Conservation (phyloP, 2,113 vertebrate species). For the Phylloscopus trochiloides region DNA sequence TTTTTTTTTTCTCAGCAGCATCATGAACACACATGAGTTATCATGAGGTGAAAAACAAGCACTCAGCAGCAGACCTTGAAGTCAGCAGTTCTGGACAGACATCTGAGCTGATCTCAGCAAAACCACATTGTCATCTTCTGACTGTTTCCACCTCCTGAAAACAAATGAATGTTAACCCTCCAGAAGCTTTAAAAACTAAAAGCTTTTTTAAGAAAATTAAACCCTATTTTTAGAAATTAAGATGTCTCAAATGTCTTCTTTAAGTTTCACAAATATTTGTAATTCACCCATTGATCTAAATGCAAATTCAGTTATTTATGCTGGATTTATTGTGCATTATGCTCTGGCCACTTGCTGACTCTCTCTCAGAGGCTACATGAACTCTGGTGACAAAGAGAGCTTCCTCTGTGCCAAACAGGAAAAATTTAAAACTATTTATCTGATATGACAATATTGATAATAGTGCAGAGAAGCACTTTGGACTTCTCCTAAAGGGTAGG, state of each 20-base stretch:
- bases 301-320: neutral
- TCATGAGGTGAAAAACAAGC: neutral
- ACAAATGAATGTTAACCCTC: neutral
- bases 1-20: neutral
- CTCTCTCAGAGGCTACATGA: neutral
- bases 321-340: neutral
- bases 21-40: neutral
- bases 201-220: neutral
- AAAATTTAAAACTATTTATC: neutral
- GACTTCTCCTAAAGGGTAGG: neutral
- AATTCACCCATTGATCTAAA: neutral
- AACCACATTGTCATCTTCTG: neutral
- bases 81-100: conserved; percentile 35
- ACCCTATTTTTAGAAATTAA: neutral
- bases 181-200: neutral
- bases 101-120: conserved; percentile 12
- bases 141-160: neutral
- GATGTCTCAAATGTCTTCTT: neutral
- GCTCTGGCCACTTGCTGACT: neutral
- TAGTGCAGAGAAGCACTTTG: neutral
- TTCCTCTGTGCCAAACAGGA: conserved; percentile 17
- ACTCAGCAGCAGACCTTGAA: neutral
- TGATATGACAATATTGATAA: neutral
- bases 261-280: neutral
- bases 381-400: neutral